phyloP scores from a whole-genome alignment of 2,888 invertebrate species.

The Piscicola geometra region DNA sequence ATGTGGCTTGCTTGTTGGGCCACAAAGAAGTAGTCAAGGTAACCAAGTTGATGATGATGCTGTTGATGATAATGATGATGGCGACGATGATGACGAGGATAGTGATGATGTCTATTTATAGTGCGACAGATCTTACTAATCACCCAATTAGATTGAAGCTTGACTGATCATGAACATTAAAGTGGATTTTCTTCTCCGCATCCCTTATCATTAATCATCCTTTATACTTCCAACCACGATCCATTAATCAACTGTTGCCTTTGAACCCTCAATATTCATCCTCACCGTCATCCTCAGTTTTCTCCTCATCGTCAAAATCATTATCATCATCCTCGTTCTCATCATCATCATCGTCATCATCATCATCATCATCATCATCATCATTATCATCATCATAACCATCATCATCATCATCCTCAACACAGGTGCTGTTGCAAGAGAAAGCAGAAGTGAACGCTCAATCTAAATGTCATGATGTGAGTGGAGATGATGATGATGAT shows the following conservation, averaged over 20 bases:
- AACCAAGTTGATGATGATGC: not conserved
- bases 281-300: not conserved
- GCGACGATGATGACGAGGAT: too few species aligned
- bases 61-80: too few species aligned
- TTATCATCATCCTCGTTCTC: slow-evolving; percentile 24
- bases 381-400: slow-evolving; percentile 34
- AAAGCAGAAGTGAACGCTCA: slow-evolving; percentile 40
- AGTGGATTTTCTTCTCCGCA: too few species aligned
- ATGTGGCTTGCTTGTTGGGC: slow-evolving; percentile 42
- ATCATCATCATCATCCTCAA: slow-evolving; percentile 24
- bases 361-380: slow-evolving; percentile 35
- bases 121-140: too few species aligned
- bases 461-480: slow-evolving; percentile 41
- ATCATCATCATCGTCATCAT: slow-evolving; percentile 31
- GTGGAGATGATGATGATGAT: too few species aligned
- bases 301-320: slow-evolving; percentile 15
- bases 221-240: too few species aligned
- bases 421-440: slow-evolving; percentile 36
- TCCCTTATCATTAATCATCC: too few species aligned
- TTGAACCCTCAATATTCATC: too few species aligned
- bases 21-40: slow-evolving; percentile 41
- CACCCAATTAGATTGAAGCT: too few species aligned
- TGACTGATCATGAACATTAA: too few species aligned
- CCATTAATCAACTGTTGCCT: too few species aligned
- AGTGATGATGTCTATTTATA: too few species aligned